Evolutionary conservation across 2,113 vertebrate species (phyloP).

Genomic region (Lipophrys pholis): DNA sequence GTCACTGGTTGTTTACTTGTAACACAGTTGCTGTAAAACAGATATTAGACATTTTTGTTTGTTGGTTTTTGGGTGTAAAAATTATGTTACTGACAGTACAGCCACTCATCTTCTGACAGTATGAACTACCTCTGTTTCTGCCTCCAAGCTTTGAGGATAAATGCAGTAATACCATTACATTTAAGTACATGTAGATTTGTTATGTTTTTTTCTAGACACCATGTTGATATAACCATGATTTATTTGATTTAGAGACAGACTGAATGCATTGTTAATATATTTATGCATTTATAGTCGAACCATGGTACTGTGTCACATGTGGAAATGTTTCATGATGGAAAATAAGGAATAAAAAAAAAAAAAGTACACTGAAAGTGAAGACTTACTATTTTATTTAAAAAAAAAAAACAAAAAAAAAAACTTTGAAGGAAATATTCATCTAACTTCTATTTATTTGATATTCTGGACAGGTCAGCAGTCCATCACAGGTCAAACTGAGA

Average conservation of each 20-base stretch:
- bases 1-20: constrained; percentile 39
- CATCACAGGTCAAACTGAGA: no score
- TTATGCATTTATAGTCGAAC: constrained; percentile 55
- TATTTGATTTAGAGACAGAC: constrained; percentile 33
- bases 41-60: constrained; percentile 15
- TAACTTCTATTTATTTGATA: no score
- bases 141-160: constrained; percentile 50
- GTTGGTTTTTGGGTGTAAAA: constrained; percentile 20
- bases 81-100: constrained; percentile 21
- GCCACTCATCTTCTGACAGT: constrained; percentile 37
- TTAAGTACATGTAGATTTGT: constrained; percentile 50
- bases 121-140: constrained; percentile 76
- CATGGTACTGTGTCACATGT: constrained; percentile 45
- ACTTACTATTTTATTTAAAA: no score
- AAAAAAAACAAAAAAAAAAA: no score
- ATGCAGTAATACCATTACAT: constrained; percentile 48
- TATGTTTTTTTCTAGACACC: constrained; percentile 54
- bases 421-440: no score
- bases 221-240: constrained; percentile 50
- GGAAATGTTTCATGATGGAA: constrained; percentile 43
- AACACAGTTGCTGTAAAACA: constrained; percentile 1
- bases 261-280: constrained; percentile 62
- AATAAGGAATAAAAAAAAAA: constrained; percentile 30
- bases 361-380: constrained; percentile 51
- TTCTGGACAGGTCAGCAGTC: no score